Percentiles rank a stretch among this genome's conserved stretches.
These are phyloP conservation scores for Onychomys torridus DNA, from an alignment of 2,797 vertebrate species.

Conservation along the genomic window DNA sequence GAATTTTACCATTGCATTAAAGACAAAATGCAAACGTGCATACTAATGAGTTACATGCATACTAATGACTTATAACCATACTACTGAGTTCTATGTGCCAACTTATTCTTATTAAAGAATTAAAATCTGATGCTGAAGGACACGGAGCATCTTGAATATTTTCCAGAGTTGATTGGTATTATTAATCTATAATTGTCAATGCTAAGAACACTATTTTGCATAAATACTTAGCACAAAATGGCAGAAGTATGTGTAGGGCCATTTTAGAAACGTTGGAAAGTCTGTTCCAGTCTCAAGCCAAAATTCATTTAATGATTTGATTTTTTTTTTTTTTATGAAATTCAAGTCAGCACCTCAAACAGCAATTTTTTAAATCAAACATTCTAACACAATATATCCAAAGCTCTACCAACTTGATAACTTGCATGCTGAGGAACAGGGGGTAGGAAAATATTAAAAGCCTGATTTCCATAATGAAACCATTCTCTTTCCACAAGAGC, in stretches of 20 bases:
- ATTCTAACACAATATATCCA: constrained; percentile 4
- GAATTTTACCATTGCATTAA: not conserved
- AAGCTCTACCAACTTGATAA: not conserved
- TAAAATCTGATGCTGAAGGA: not conserved
- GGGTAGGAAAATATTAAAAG: not conserved
- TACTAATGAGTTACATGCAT: not conserved
- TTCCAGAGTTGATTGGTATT: not conserved
- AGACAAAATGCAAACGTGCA: not conserved
- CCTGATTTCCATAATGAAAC: constrained; percentile 26
- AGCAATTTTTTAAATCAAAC: constrained; percentile 38
- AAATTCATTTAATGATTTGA: not conserved
- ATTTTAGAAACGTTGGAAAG: not conserved
- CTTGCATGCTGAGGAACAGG: not conserved
- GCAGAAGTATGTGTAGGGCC: not conserved
- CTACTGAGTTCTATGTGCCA: not conserved
- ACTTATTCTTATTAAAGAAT: not conserved
- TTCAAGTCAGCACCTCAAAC: constrained; percentile 31
- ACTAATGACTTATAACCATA: not conserved
- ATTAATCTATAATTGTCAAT: not conserved
- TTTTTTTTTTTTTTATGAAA: not conserved
- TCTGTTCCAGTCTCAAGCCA: not conserved
- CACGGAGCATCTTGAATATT: not conserved
- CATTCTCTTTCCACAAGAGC: not conserved
- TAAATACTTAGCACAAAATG: not conserved
- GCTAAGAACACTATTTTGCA: not conserved